Evolutionary conservation across 2,888 invertebrate genomes (phyloP).

Genomic region (Argyra leucocephala): DNA sequence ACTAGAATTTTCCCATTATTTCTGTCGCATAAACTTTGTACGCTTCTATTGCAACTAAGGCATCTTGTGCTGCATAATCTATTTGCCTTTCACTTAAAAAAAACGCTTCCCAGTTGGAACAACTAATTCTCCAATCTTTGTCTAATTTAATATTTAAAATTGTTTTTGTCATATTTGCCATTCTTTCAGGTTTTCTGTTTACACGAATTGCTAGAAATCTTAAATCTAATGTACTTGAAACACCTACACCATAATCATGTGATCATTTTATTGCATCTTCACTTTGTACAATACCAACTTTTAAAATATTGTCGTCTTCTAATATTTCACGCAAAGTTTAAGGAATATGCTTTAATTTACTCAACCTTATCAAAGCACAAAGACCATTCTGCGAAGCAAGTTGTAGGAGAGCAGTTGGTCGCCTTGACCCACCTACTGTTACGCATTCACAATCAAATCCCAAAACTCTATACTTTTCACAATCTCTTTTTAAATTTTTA

Average conservation of each 20-base stretch:
- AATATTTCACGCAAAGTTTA: constrained; percentile 54
- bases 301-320: constrained; percentile 55
- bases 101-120: constrained; percentile 66
- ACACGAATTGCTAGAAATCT: constrained; percentile 51
- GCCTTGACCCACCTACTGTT: constrained; percentile 48
- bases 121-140: constrained; percentile 58
- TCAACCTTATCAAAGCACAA: constrained; percentile 60
- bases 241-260: constrained; percentile 53
- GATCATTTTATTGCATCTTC: constrained; percentile 61
- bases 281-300: constrained; percentile 64
- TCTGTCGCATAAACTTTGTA: constrained; percentile 47
- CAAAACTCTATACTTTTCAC: constrained; percentile 45
- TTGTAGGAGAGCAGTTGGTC: constrained; percentile 62
- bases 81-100: constrained; percentile 52
- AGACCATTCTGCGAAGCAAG: constrained; percentile 59
- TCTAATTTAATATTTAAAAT: constrained; percentile 54
- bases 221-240: constrained; percentile 57
- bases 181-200: constrained; percentile 47
- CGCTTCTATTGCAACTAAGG: constrained; percentile 59
- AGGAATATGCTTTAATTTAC: constrained; percentile 52
- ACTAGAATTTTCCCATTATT: constrained; percentile 19
- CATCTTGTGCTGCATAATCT: constrained; percentile 70
- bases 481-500: constrained; percentile 35
- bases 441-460: constrained; percentile 82
- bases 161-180: constrained; percentile 54